phyloP scores from a whole-genome alignment of 2,797 vertebrate species.

The Phoebastria nigripes region DNA sequence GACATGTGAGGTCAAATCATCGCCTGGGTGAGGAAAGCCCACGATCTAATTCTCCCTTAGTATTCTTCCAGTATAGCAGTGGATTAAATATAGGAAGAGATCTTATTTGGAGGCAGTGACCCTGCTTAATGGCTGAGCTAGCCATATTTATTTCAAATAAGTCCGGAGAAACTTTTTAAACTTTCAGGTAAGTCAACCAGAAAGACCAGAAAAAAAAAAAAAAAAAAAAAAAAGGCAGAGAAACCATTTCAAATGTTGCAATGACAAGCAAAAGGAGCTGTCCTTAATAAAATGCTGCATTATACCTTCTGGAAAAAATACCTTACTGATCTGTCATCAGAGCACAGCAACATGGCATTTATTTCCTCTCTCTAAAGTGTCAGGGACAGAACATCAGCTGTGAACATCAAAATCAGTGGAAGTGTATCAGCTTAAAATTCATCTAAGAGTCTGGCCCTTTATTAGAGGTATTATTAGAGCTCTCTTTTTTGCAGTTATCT shows the following conservation, averaged over 20 bases:
- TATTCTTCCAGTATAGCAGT: background rate
- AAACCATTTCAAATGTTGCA: background rate
- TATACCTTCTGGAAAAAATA: background rate
- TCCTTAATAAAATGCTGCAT: background rate
- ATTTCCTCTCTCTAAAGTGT: background rate
- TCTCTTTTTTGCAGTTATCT: background rate
- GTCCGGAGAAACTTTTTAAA: background rate
- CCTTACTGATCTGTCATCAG: background rate
- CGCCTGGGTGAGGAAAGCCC: background rate
- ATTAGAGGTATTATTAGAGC: background rate
- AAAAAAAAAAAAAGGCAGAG: background rate
- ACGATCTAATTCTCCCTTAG: background rate
- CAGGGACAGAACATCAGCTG: background rate
- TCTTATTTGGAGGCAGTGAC: background rate
- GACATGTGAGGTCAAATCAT: background rate
- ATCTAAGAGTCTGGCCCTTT: background rate
- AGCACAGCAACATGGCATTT: background rate
- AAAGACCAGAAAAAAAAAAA: background rate
- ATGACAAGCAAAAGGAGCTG: background rate
- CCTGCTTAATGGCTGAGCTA: background rate
- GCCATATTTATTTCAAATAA: background rate
- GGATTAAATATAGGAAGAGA: background rate
- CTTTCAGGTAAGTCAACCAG: background rate
- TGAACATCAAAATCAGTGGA: background rate
- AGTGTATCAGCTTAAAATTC: background rate